Evolutionary conservation across 2,797 vertebrate genomes (phyloP), one percentile per base, ranked within the genome.

Genomic region (Holocentrus rufus): DNA sequence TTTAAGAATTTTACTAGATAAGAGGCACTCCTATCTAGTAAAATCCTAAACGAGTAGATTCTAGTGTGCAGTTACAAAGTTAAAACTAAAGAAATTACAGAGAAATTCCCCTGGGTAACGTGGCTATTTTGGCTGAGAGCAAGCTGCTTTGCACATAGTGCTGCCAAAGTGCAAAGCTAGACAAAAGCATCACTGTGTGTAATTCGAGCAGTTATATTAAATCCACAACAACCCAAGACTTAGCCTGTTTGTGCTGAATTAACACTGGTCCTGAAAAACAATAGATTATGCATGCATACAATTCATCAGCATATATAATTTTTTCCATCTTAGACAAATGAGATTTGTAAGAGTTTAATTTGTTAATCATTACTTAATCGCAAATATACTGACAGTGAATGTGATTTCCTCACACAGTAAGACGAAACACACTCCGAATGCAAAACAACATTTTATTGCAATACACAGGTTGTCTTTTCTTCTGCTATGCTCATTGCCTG

Each of bases 401-500:
- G 5, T 4, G 1, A 6, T 2, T 3, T 13, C 14, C 3, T 46
- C 44, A 6, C 1, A 17, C 14, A 46, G 15, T 17, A 72, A 69
- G 61, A 53, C 7, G 13, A 54, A 46, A 57, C 69, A 73, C 76
- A 65, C 3, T 74, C 55, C 64, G 73, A 84, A 79, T 88, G 88
- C 88, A 93, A 93, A 93, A 92, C 84, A 91, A 75, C 79, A 66
- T 80, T 90, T 93, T 92, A 93, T 93, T 94, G 90, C 84, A 88
- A 87, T 88, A 92, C 85, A 91, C 90, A 89, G 87, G 89, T 85
- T 79, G 78, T 79, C 57, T 77, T 87, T 27, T 83, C 67, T 82
- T 88, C 86, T 87, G 84, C 86, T 87, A 76, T 56, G 25, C 85
- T 87, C 81, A 85, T 77, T 92, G 84, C 90, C 82, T 74, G 88